Base-by-base conservation (phyloP, 2,797 vertebrate species). In the Pipistrellus nathusii region DNA sequence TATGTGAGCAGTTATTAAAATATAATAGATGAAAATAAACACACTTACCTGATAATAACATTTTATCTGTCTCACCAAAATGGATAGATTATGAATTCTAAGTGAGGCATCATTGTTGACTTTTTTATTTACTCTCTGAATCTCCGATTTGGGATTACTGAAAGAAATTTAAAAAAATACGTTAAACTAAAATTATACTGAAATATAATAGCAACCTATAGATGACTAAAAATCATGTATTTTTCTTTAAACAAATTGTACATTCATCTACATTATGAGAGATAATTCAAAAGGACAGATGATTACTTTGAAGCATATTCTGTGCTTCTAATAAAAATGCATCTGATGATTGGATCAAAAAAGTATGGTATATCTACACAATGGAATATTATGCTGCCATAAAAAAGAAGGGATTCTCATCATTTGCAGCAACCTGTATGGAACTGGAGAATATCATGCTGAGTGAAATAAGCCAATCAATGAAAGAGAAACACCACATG, bases 51-150 rank as follows among this genome's bases (percentile, higher is more conserved):
- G 99, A 97, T 99, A 99, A 97, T 99, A 99, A 94, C 98, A 97
- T 98, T 99, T 99, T 95, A 99, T 99, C 97, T 99, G 99, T 96
- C 98, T 99, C 97, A 99, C 99, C 98, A 99, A 99, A 97, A 99
- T 98, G 51, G 99, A 99, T 44, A 99, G 98, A 97, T 99, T 99
- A 98, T 99, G 99, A 94, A 99, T 99, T 92, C 99, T 98, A 96
- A 99, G 98, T 1, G 99, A 99, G 0, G 99, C 98, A 96, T 99
- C 99, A 88, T 99, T 99, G 98, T 99, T 99, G 90, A 99, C 99
- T 98, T 99, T 99, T 98, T 99, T 99, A 98, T 99, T 99, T 98
- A 99, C 98, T 98, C 99, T 99, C 98, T 99, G 99, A 97, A 98
- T 99, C 15, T 98, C 98, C 55, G 98, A 98, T 96, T 99, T 99